Conservation (phyloP, 2,888 invertebrate species). For the Lydus trimaculatus region DNA sequence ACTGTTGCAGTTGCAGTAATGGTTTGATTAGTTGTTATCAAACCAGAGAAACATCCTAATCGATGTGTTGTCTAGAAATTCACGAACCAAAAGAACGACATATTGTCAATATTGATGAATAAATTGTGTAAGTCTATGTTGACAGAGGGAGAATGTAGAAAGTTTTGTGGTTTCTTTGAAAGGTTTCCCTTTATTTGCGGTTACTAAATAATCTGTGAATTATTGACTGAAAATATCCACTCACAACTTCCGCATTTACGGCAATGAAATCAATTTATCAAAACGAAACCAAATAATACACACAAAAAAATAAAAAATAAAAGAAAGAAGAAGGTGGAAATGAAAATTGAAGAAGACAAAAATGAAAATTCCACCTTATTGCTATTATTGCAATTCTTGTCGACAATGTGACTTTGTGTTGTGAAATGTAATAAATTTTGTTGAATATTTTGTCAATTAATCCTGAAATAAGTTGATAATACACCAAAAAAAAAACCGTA, state of each 20-base stretch:
- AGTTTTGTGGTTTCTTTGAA: background rate
- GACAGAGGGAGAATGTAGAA: background rate
- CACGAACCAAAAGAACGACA: background rate
- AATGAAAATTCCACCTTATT: background rate
- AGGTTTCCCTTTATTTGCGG: background rate
- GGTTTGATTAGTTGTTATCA: background rate
- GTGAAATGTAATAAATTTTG: background rate
- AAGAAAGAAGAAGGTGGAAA: background rate
- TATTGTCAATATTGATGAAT: background rate
- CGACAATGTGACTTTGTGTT: background rate
- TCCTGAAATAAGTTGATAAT: background rate
- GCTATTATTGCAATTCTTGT: background rate
- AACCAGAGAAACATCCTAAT: background rate
- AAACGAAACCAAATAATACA: background rate
- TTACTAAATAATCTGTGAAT: background rate
- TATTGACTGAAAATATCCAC: background rate
- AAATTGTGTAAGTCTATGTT: background rate
- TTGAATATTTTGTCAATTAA: too few relatives aligned
- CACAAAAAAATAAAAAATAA: too few relatives aligned
- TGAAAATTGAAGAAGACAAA: background rate
- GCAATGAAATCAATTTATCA: constrained; percentile 2
- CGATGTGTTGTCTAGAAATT: too few relatives aligned
- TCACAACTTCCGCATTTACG: background rate
- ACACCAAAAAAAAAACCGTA: background rate
- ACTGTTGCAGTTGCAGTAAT: background rate